phyloP scores from a whole-genome alignment of 2,888 invertebrate species.

The Belgica antarctica region DNA sequence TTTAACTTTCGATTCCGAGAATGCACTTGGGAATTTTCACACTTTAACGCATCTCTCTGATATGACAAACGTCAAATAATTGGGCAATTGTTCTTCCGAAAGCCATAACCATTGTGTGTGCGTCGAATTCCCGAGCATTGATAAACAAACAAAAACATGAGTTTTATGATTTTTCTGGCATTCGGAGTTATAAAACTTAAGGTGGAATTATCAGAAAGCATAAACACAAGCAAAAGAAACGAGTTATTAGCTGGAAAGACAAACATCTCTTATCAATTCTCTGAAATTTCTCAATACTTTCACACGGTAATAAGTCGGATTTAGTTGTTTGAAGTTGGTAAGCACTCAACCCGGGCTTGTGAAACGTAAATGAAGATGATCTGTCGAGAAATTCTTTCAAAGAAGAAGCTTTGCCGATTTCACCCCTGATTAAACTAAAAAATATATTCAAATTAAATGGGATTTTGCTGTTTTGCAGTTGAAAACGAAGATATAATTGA shows the following conservation, averaged over 20 bases:
- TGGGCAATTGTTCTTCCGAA: conserved; percentile 30
- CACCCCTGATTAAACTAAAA: conserved; percentile 17
- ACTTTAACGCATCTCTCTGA: conserved; percentile 5
- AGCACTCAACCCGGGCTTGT: no score
- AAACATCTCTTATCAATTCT: conserved; percentile 36
- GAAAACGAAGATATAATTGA: not conserved
- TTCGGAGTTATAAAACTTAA: not conserved
- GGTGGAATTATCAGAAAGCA: not conserved
- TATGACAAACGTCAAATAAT: conserved; percentile 9
- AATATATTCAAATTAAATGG: conserved; percentile 17
- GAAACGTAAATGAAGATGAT: conserved; percentile 33
- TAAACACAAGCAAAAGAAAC: not conserved
- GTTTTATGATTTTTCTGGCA: conserved; percentile 5
- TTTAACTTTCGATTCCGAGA: conserved; percentile 30
- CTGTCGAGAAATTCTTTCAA: conserved; percentile 8
- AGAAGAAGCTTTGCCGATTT: conserved; percentile 7
- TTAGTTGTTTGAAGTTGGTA: conserved; percentile 31
- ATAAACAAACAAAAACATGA: not conserved
- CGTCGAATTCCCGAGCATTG: conserved; percentile 6
- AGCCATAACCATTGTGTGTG: not conserved
- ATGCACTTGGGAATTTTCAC: conserved; percentile 35
- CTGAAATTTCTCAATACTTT: conserved; percentile 38
- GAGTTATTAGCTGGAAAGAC: conserved; percentile 7
- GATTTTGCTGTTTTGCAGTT: conserved; percentile 4
- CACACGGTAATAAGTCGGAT: conserved; percentile 40